These are phyloP conservation scores for Platygyra sinensis DNA, from an alignment of 64 coral and sea anemone genomes.

Conservation along the genomic window DNA sequence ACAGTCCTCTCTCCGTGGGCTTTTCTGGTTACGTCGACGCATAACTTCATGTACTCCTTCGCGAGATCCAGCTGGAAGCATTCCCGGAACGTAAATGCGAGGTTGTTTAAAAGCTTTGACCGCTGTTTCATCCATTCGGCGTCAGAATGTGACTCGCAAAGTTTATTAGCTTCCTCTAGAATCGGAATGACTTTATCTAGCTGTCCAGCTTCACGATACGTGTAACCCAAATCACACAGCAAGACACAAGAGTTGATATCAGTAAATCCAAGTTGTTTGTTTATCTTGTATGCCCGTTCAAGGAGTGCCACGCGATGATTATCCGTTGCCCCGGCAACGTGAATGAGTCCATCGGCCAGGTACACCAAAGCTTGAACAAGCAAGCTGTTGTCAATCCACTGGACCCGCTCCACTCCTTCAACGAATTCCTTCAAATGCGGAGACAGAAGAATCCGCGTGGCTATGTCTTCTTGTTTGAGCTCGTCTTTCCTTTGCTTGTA, in stretches of 20 bases:
- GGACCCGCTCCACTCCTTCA: background rate
- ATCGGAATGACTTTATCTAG: conserved; percentile 68
- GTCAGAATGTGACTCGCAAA: conserved; percentile 35
- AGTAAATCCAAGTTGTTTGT: conserved; percentile 11
- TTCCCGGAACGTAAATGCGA: conserved; percentile 73
- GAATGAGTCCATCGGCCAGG: conserved; percentile 61
- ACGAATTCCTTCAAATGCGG: conserved; percentile 76
- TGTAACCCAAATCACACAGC: conserved; percentile 74
- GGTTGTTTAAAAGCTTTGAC: conserved; percentile 60
- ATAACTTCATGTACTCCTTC: conserved; percentile 70
- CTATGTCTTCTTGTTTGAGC: conserved; percentile 27
- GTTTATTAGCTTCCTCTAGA: conserved; percentile 63
- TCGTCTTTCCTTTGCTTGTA: conserved; percentile 5
- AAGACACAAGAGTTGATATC: conserved; percentile 44
- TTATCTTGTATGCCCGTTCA: conserved; percentile 36
- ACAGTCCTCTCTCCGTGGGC: conserved; percentile 49
- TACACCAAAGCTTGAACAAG: conserved; percentile 61
- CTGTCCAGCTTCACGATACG: conserved; percentile 75
- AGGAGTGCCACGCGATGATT: conserved; percentile 35
- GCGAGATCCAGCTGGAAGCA: conserved; percentile 75
- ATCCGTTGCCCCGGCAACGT: conserved; percentile 55
- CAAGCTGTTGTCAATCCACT: background rate
- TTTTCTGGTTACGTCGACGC: conserved; percentile 58
- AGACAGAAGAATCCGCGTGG: conserved; percentile 66
- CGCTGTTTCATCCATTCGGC: conserved; percentile 48